Conservation (phyloP, 2,797 vertebrate genomes). For the Poeciliopsis turneri region DNA sequence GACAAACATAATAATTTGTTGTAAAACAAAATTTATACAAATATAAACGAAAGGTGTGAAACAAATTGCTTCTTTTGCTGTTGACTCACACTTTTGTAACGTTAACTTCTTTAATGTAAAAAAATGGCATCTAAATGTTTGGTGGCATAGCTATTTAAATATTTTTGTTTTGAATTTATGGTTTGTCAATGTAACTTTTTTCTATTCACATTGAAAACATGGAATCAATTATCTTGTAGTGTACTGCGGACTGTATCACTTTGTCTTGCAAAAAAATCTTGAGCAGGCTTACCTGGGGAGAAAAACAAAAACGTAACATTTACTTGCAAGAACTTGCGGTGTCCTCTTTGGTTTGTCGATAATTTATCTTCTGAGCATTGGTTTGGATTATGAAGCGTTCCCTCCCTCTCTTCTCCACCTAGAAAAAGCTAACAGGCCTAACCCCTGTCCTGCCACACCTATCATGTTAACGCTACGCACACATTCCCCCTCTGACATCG, state of each 20-base stretch:
- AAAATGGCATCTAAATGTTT: neutral
- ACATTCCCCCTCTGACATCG: conserved; percentile 73
- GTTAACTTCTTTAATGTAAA: neutral
- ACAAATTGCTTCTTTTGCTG: neutral
- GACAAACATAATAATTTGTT: neutral
- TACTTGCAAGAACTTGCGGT: conserved; percentile 39
- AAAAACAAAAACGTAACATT: conserved; percentile 29
- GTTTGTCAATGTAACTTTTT: neutral
- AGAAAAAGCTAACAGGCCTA: conserved; percentile 73
- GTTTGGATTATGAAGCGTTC: conserved; percentile 59
- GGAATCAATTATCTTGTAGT: neutral
- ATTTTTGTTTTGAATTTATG: neutral
- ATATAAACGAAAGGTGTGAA: neutral
- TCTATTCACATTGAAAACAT: neutral
- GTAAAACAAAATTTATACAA: neutral
- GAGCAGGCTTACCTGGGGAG: conserved; percentile 7
- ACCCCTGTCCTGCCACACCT: conserved; percentile 78
- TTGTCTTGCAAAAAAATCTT: neutral
- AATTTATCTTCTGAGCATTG: conserved; percentile 53
- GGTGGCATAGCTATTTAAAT: neutral
- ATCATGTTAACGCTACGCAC: conserved; percentile 68
- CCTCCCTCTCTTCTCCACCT: conserved; percentile 62
- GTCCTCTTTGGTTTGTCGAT: conserved; percentile 50
- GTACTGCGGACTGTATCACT: neutral
- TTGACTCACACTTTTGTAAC: neutral